A percentile compares a stretch with the other conserved stretches of the same genome.
phyloP scores from a whole-genome alignment of 1,140 invertebrate genomes.

The Drosophila biarmipes region DNA sequence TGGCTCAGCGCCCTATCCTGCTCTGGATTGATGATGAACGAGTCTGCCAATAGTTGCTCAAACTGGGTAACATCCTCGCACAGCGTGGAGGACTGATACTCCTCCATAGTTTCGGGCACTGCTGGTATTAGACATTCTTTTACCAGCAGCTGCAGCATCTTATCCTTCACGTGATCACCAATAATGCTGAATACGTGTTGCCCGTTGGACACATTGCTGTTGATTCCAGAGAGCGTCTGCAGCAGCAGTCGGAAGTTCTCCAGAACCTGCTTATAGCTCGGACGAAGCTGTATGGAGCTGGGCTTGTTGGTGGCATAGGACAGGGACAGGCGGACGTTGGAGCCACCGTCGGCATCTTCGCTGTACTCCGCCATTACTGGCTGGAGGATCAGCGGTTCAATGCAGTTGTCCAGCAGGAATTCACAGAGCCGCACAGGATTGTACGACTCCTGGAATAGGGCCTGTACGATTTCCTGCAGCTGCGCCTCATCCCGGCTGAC shows the following conservation, averaged over 20 bases:
- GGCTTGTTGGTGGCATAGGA: slow-evolving; percentile 74
- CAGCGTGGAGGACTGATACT: slow-evolving; percentile 88
- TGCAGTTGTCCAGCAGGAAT: slow-evolving; percentile 77
- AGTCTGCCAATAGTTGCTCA: slow-evolving; percentile 87
- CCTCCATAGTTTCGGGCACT: slow-evolving; percentile 90
- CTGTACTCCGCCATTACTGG: slow-evolving; percentile 74
- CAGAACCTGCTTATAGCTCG: slow-evolving; percentile 87
- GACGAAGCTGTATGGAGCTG: slow-evolving; percentile 45
- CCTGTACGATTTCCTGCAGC: slow-evolving; percentile 73
- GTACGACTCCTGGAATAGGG: slow-evolving; percentile 77
- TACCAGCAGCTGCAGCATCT: slow-evolving; percentile 89
- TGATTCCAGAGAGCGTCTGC: slow-evolving; percentile 87
- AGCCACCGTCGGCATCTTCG: slow-evolving; percentile 32
- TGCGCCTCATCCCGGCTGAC: slow-evolving; percentile 70
- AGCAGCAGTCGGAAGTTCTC: slow-evolving; percentile 87
- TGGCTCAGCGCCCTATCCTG: slow-evolving; percentile 86
- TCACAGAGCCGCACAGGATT: slow-evolving; percentile 65
- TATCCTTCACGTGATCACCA: slow-evolving; percentile 87
- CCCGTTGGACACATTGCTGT: slow-evolving; percentile 85
- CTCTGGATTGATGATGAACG: slow-evolving; percentile 77
- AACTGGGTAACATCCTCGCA: slow-evolving; percentile 88
- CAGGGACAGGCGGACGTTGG: slow-evolving; percentile 52
- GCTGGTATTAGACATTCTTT: slow-evolving; percentile 90
- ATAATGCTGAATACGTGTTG: slow-evolving; percentile 87
- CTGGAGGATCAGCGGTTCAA: slow-evolving; percentile 71